Evolutionary conservation across 2,797 vertebrate species (phyloP).

Genomic region (Cryptoprocta ferox): DNA sequence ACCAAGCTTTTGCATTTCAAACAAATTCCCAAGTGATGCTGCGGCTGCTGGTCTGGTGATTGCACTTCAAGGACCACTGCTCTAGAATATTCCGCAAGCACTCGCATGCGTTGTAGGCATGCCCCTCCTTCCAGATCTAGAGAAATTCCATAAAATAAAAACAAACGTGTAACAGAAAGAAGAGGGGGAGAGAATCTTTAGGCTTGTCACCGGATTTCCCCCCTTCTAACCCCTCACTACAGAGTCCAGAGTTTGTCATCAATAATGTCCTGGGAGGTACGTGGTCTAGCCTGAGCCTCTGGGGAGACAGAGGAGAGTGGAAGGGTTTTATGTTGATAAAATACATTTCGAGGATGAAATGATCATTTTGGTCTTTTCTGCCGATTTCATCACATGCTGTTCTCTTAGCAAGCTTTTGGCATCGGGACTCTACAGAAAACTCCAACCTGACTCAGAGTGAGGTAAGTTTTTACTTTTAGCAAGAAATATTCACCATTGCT

Average conservation of each 20-base stretch:
- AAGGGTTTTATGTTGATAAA: slow-evolving; percentile 44
- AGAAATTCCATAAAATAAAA: not conserved
- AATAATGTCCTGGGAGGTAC: not conserved
- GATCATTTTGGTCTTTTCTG: slow-evolving; percentile 40
- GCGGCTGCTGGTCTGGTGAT: not conserved
- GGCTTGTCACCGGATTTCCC: not conserved
- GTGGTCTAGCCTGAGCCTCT: not conserved
- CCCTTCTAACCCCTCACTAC: not conserved
- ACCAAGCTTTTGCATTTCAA: not conserved
- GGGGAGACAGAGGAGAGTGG: not conserved
- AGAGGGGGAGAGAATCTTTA: not conserved
- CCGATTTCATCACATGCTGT: slow-evolving; percentile 13
- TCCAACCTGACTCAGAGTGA: slow-evolving; percentile 53
- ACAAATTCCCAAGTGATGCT: not conserved
- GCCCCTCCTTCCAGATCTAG: not conserved
- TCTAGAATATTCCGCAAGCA: not conserved
- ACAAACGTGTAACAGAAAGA: not conserved
- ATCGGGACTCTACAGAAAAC: slow-evolving; percentile 60
- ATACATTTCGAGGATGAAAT: slow-evolving; percentile 17
- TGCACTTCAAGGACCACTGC: not conserved
- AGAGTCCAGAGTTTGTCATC: not conserved
- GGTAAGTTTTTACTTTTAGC: slow-evolving; percentile 66
- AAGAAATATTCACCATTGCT: slow-evolving; percentile 21
- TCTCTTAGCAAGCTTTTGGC: slow-evolving; percentile 42
- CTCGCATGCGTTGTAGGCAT: too few relatives aligned